phyloP scores from a whole-genome alignment of 2,888 invertebrate genomes.

The Dynastes grantii region DNA sequence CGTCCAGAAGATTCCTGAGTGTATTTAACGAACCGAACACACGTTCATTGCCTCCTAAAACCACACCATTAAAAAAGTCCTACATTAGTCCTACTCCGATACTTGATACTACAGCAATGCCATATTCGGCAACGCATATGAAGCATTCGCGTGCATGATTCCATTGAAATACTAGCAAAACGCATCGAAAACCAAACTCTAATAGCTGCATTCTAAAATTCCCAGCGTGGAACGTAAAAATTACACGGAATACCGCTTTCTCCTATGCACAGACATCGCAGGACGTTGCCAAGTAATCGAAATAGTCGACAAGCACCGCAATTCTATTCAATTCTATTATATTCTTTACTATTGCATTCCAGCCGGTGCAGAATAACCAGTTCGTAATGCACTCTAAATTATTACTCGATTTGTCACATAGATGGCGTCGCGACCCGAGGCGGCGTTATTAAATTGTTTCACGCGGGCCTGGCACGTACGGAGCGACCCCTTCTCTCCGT shows the following conservation, averaged over 20 bases:
- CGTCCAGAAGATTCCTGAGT: too few relatives aligned
- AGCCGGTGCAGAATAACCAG: slow-evolving; percentile 26
- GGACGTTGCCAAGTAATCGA: slow-evolving; percentile 18
- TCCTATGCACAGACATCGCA: background rate
- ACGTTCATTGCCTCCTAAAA: too few relatives aligned
- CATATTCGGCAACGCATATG: too few relatives aligned
- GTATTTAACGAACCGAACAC: too few relatives aligned
- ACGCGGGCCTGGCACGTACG: slow-evolving; percentile 30
- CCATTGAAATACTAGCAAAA: too few relatives aligned
- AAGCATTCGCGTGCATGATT: too few relatives aligned
- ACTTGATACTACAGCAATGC: too few relatives aligned
- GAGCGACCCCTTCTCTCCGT: background rate
- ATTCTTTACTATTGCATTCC: slow-evolving; percentile 40
- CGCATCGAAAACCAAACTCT: too few relatives aligned
- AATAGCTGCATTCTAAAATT: too few relatives aligned
- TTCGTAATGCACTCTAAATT: slow-evolving; percentile 45
- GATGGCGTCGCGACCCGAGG: slow-evolving; percentile 27
- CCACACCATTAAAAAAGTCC: too few relatives aligned
- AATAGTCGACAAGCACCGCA: background rate
- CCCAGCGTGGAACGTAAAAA: too few relatives aligned
- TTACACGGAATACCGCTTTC: background rate
- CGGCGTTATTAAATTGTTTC: slow-evolving; percentile 45
- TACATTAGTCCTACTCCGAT: too few relatives aligned
- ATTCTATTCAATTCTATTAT: slow-evolving; percentile 6
- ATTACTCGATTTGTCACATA: slow-evolving; percentile 44